A percentile compares a stretch with the other conserved stretches of the same genome.
Conservation (phyloP, 2,888 invertebrate genomes). For the Endotricha flammealis region DNA sequence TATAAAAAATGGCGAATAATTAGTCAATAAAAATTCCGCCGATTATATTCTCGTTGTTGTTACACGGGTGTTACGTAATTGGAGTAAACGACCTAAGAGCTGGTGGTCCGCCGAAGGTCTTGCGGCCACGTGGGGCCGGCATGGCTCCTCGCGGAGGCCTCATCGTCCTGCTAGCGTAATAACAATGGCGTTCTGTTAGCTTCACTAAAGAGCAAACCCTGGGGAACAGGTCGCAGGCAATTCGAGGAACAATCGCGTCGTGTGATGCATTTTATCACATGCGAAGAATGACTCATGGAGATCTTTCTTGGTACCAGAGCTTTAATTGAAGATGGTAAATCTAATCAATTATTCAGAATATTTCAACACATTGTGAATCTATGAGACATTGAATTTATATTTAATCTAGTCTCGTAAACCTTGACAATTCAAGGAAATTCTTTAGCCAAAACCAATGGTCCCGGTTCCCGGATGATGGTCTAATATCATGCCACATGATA, state of each 20-base stretch:
- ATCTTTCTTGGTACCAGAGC: neutral
- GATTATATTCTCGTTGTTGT: slow-evolving; percentile 70
- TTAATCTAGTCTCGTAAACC: too few species aligned
- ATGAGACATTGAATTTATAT: too few species aligned
- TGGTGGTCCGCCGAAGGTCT: slow-evolving; percentile 63
- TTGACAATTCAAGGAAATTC: too few species aligned
- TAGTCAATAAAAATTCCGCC: slow-evolving; percentile 78
- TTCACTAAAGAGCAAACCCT: neutral
- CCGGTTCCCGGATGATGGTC: too few species aligned
- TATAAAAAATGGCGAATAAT: slow-evolving; percentile 75
- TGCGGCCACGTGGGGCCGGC: slow-evolving; percentile 48
- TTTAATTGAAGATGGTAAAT: too few species aligned
- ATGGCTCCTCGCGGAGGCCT: neutral
- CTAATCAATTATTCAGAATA: too few species aligned
- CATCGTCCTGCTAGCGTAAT: too few species aligned
- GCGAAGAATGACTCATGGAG: neutral
- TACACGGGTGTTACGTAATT: slow-evolving; percentile 76
- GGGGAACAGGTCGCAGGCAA: neutral
- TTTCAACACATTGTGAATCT: neutral
- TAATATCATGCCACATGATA: too few species aligned
- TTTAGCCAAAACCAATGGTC: too few species aligned
- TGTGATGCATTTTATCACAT: neutral
- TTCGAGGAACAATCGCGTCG: neutral
- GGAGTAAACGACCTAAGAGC: slow-evolving; percentile 73
- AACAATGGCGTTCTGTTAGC: neutral